Conservation (phyloP, 64 coral and sea anemone genomes). For the Actinia equina region DNA sequence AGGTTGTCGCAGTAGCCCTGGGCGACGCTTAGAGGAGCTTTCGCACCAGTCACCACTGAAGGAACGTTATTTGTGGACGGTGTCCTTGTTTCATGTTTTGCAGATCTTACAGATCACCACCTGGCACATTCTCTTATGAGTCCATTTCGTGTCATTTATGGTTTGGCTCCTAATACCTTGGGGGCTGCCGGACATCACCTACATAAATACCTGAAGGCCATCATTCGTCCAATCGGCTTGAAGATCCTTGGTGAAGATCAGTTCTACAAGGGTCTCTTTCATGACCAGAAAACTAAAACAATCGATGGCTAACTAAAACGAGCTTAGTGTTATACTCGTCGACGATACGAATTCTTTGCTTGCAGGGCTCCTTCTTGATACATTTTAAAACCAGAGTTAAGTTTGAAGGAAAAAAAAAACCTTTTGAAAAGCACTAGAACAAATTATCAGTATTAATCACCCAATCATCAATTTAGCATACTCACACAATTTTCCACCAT, state of each 20-base stretch:
- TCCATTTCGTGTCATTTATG: slow-evolving; percentile 41
- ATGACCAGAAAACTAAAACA: not conserved
- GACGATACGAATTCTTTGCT: not conserved
- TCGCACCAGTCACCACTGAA: slow-evolving; percentile 62
- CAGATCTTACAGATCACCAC: slow-evolving; percentile 56
- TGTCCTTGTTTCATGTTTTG: slow-evolving; percentile 55
- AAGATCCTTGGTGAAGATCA: slow-evolving; percentile 41
- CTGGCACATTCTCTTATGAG: slow-evolving; percentile 52
- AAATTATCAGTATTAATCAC: too few species aligned
- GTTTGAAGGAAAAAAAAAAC: too few species aligned
- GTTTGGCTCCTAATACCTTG: slow-evolving; percentile 35
- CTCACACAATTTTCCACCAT: too few species aligned
- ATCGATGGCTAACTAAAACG: not conserved
- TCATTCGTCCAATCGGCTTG: slow-evolving; percentile 38
- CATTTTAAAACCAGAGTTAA: too few species aligned
- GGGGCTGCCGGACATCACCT: slow-evolving; percentile 36
- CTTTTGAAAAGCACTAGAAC: too few species aligned
- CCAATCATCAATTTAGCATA: too few species aligned
- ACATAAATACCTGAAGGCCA: slow-evolving; percentile 36
- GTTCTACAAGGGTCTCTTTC: slow-evolving; percentile 36
- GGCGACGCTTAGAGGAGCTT: slow-evolving; percentile 26
- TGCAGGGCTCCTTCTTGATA: too few species aligned
- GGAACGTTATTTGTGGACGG: slow-evolving; percentile 58
- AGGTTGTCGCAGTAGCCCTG: slow-evolving; percentile 32
- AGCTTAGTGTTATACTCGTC: not conserved